A percentile compares a stretch with the other conserved stretches of the same genome.
phyloP scores from a whole-genome alignment of 2,797 vertebrate genomes.

The Alauda arvensis region DNA sequence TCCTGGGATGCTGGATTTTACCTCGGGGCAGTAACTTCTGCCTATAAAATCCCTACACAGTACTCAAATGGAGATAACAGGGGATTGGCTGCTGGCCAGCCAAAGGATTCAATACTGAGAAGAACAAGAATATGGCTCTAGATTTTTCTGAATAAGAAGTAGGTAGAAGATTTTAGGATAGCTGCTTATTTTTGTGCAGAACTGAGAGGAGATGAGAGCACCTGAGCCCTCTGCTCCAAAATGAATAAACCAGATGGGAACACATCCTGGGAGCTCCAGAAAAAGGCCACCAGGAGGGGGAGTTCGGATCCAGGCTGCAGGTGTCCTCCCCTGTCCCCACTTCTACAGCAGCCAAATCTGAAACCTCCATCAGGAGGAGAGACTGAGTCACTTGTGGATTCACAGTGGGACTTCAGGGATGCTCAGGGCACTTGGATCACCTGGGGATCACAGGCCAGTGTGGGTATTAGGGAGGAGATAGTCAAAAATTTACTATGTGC shows the following conservation, averaged over 20 bases:
- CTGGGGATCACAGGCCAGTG: neutral
- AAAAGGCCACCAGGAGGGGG: neutral
- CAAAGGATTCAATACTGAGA: neutral
- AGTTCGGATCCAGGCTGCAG: neutral
- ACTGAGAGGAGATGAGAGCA: neutral
- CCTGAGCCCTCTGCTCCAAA: neutral
- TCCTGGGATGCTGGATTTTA: neutral
- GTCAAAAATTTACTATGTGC: neutral
- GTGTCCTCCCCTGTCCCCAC: neutral
- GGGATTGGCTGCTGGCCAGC: neutral
- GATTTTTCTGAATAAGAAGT: neutral
- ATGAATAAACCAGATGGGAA: neutral
- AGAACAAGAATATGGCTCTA: neutral
- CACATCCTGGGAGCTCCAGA: neutral
- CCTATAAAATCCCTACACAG: neutral
- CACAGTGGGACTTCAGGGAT: neutral
- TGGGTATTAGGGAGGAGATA: neutral
- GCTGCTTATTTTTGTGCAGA: neutral
- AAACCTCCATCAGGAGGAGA: neutral
- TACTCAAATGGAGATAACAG: neutral
- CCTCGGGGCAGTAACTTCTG: neutral
- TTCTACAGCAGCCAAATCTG: neutral
- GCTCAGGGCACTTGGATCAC: neutral
- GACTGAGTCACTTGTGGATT: rapidly evolving
- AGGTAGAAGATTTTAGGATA: neutral